phyloP scores from a whole-genome alignment of 2,797 vertebrate species.

The Tragopan temminckii region DNA sequence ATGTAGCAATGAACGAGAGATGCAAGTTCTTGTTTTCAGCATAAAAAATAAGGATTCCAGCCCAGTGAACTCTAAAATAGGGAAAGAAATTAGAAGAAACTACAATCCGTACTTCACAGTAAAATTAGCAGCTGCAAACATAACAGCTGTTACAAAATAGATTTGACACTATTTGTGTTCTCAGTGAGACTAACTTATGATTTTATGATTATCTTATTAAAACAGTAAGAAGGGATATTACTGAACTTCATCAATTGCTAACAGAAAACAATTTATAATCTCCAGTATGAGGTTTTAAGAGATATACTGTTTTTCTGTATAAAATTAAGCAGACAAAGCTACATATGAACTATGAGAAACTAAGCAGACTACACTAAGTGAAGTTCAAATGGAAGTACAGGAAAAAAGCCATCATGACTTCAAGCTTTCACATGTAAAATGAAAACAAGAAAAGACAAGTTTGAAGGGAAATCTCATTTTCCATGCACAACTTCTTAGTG shows the following conservation, averaged over 20 bases:
- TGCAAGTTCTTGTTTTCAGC: neutral
- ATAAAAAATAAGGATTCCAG: neutral
- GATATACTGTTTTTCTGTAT: neutral
- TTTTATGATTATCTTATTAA: neutral
- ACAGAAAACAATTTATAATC: neutral
- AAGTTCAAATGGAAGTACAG: neutral
- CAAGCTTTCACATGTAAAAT: neutral
- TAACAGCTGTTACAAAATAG: neutral
- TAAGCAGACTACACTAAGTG: neutral
- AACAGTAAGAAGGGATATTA: neutral
- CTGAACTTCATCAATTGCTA: neutral
- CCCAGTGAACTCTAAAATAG: neutral
- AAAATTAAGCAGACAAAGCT: neutral
- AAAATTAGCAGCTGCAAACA: neutral
- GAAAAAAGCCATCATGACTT: fast-evolving
- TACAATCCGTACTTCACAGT: neutral
- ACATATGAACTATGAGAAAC: fast-evolving
- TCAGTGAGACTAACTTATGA: neutral
- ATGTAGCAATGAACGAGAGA: neutral
- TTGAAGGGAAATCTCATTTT: neutral
- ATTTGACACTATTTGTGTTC: neutral
- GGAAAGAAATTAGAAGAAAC: neutral
- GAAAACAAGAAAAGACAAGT: neutral
- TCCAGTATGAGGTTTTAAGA: neutral
- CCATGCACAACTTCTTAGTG: neutral